phyloP scores from a whole-genome alignment of 92 coral and sea anemone genomes.

The Virgularia gustaviana region DNA sequence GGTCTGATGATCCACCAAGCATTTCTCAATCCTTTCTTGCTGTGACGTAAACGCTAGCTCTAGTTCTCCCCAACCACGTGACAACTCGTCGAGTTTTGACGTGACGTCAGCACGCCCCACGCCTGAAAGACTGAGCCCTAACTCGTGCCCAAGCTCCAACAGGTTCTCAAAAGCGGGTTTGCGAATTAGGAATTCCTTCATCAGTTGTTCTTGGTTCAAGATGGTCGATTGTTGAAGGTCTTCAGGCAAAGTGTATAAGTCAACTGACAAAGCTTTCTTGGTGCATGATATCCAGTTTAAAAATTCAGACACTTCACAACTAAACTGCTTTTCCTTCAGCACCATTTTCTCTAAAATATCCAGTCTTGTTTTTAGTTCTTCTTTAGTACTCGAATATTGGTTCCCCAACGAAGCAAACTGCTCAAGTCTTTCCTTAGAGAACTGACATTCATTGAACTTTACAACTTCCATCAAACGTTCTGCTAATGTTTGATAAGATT shows the following conservation, averaged over 20 bases:
- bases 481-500: constrained; percentile 6
- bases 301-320: constrained; percentile 51
- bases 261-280: constrained; percentile 59
- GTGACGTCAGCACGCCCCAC: constrained; percentile 45
- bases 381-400: constrained; percentile 63
- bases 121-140: constrained; percentile 43
- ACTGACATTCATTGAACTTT: no score
- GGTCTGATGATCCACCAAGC: constrained; percentile 78
- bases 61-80: constrained; percentile 68
- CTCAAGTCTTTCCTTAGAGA: background rate
- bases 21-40: constrained; percentile 71
- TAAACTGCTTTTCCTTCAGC: constrained; percentile 41
- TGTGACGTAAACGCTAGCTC: constrained; percentile 64
- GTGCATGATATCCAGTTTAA: constrained; percentile 71
- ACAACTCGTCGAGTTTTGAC: constrained; percentile 52
- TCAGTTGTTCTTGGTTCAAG: constrained; percentile 68
- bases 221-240: constrained; percentile 78
- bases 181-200: constrained; percentile 45
- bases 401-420: constrained; percentile 1
- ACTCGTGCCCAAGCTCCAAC: constrained; percentile 8
- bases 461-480: no score
- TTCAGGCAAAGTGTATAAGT: constrained; percentile 88
- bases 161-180: constrained; percentile 4
- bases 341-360: constrained; percentile 54
- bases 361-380: constrained; percentile 60